A percentile compares a stretch with the other conserved stretches of the same genome.
Evolutionary conservation across 2,113 vertebrate species (phyloP).

Genomic region (Columba livia): DNA sequence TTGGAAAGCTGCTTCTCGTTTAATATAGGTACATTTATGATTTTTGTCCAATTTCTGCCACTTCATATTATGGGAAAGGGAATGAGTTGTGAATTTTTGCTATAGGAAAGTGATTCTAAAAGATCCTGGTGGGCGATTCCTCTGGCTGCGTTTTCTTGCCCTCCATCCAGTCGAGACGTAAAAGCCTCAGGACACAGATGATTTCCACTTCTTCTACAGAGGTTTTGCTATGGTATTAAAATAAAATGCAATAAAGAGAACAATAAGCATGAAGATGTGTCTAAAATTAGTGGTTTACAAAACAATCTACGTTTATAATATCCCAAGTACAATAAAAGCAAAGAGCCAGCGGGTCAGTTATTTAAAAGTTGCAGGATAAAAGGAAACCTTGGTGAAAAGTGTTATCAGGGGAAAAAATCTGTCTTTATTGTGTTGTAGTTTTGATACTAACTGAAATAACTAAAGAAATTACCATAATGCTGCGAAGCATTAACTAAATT

Average conservation of each 20-base stretch:
- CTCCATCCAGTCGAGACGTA: not conserved
- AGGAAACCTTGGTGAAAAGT: slow-evolving; percentile 36
- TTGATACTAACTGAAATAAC: not conserved
- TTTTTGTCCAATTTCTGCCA: not conserved
- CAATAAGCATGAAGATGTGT: not conserved
- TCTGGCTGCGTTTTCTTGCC: not conserved
- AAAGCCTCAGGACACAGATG: not conserved
- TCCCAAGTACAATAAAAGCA: slow-evolving; percentile 12
- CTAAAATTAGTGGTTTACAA: slow-evolving; percentile 52
- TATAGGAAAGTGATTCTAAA: not conserved
- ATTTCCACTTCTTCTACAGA: not conserved
- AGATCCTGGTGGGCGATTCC: not conserved
- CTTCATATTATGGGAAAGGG: accelerated
- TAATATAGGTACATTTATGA: not conserved
- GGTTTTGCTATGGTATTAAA: not conserved
- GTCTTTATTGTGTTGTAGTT: not conserved
- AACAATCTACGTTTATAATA: slow-evolving; percentile 31
- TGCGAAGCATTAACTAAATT: not conserved
- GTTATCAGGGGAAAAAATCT: not conserved
- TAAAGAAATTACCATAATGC: not conserved
- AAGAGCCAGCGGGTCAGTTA: not conserved
- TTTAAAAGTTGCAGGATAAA: slow-evolving; percentile 1
- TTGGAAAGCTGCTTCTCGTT: slow-evolving; percentile 31
- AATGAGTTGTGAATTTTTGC: not conserved
- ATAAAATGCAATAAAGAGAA: not conserved